Conservation (phyloP, 2,113 vertebrate species). For the Mormoops blainvillei region DNA sequence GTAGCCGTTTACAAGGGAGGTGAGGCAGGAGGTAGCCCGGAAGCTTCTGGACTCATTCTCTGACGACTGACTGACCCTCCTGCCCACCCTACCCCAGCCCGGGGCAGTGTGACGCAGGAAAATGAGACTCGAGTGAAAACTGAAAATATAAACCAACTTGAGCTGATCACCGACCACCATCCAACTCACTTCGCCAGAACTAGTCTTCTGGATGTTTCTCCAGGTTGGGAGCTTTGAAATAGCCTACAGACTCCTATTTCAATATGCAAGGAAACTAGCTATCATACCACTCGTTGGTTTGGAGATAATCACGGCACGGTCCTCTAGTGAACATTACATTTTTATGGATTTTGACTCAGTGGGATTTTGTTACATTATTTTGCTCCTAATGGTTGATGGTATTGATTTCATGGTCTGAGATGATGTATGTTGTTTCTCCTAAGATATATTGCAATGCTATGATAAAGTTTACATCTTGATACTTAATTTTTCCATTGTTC, state of each 20-base stretch:
- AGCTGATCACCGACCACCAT: not conserved
- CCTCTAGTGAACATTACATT: not conserved
- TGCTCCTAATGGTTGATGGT: not conserved
- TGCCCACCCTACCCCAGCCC: not conserved
- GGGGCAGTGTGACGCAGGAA: rapidly evolving
- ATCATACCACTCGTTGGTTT: not conserved
- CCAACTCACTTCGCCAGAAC: not conserved
- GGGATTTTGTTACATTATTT: not conserved
- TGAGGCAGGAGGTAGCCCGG: not conserved
- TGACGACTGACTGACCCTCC: not conserved
- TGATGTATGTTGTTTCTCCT: not conserved
- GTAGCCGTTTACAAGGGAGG: not conserved
- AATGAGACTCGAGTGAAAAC: not conserved
- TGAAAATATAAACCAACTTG: not conserved
- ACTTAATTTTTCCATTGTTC: not conserved
- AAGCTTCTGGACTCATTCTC: not conserved
- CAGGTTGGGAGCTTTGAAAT: not conserved
- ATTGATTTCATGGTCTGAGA: not conserved
- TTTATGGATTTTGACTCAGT: not conserved
- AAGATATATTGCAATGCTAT: not conserved
- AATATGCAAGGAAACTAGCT: not conserved
- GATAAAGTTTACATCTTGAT: not conserved
- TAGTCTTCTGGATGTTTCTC: not conserved
- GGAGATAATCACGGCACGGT: not conserved
- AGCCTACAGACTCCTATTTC: not conserved